Evolutionary conservation across 2,797 vertebrate genomes (phyloP), one percentile per base, ranked within the genome.

Genomic region (Esox lucius): DNA sequence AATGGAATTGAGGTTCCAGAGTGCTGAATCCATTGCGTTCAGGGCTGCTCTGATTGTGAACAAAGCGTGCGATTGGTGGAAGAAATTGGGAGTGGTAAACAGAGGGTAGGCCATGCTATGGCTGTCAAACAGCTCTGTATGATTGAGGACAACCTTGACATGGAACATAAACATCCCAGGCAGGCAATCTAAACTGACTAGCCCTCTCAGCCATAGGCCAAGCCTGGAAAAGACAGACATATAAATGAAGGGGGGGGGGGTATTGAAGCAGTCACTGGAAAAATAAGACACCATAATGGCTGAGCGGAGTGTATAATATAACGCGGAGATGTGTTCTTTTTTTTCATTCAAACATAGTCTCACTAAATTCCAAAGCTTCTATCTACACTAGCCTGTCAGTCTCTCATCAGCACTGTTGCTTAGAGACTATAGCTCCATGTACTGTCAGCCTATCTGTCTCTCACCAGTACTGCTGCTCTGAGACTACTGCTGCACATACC

Each of bases 121-220:
- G 87, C 87, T 94, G 93, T 94, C 93, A 95, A 94, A 94, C 93
- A 94, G 87, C 89, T 87, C 84, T 26, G 80, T 87, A 85, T 94
- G 93, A 95, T 94, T 93, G 92, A 94, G 91, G 91, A 92, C 92
- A 94, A 93, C 91, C 90, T 91, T 87, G 85, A 91, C 88, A 87
- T 87, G 80, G 73, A 92, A 88, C 85, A 92, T 93, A 94, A 94
- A 94, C 91, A 93, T 87, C 84, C 83, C 82, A 84, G 3, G 86
- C 87, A 87, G 88, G 86, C 90, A 83, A 84, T 88, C 73, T 61
- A 83, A 73, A 71, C 79, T 85, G 74, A 86, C 82, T 82, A 72
- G 78, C 81, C 71, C 73, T 75, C 68, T 73, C 46, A 62, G 76
- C 81, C 81, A 81, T 73, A 75, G 78, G 70, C 72, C 74, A 22